Base-by-base conservation (phyloP, 2,113 vertebrate genomes). In the Bos taurus region DNA sequence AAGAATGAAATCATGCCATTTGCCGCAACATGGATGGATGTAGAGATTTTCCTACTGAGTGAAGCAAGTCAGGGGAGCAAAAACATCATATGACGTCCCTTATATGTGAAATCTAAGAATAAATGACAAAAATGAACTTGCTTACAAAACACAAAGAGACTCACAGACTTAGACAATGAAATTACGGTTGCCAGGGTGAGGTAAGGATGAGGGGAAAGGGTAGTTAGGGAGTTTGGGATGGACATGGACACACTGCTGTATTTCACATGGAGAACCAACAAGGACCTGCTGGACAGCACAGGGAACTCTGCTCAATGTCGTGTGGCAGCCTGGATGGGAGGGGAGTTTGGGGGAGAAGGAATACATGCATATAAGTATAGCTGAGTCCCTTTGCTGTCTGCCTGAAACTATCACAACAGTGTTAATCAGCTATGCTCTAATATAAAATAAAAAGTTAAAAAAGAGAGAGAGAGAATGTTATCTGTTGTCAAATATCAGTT, bases 161-260 rank as follows among this genome's bases (percentile, higher is more conserved):
- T 71, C 67, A 40, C 67, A 23, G 67, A 71, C 2, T 71, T 40
- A 40, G 19, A 40, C 19, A 40, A 23, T 3, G 67, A 40, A 36
- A 4, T 71, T 21, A 21, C 1, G 17, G n/a, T 21, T 71, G 4
- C 17, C 0, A 0, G 17, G 64, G 17, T 36, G 10, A 9, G 17
- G n/a, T 2, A 36, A 71, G n/a, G 64, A 5, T 36, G n/a, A n/a
- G 33, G 64, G 8, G n/a, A 36, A 71, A 1, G 64, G 64, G 36
- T 21, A 36, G 17, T 67, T 0, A 36, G 33, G 64, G n/a, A 36
- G n/a, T 21, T 0, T 67, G 33, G 17, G 64, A 67, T 67, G 64
- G 64, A 67, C 8, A 36, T 67, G 64, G 64, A 21, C 64, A 36
- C 33, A 5, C 16, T 0, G 64, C 2, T 0, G 0, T 2, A 0